Percentiles rank a stretch among this genome's conserved stretches.
phyloP scores from a whole-genome alignment of 2,888 invertebrate genomes.

The Rotaria sp. region DNA sequence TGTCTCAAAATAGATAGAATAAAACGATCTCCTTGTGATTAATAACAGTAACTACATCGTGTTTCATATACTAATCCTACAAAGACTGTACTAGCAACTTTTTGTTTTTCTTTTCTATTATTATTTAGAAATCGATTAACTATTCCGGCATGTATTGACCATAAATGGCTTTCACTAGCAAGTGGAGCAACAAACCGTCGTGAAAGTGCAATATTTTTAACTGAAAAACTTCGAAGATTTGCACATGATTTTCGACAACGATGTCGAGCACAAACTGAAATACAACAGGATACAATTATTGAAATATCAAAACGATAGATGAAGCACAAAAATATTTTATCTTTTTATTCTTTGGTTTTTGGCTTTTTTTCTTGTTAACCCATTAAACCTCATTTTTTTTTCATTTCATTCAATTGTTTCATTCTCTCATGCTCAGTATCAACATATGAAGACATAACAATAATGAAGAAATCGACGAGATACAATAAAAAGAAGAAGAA shows the following conservation, averaged over 20 bases:
- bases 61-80: too few relatives aligned
- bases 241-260: slow-evolving; percentile 36
- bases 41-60: too few relatives aligned
- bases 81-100: neutral
- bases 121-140: slow-evolving; percentile 76
- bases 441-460: too few relatives aligned
- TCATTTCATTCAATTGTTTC: neutral
- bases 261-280: neutral
- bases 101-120: slow-evolving; percentile 41
- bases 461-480: neutral
- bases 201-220: slow-evolving; percentile 35
- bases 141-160: slow-evolving; percentile 86
- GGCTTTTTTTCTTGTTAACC: neutral
- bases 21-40: too few relatives aligned
- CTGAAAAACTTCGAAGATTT: slow-evolving; percentile 40
- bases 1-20: too few relatives aligned
- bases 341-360: neutral
- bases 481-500: neutral
- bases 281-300: slow-evolving; percentile 21
- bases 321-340: neutral
- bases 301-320: slow-evolving; percentile 29
- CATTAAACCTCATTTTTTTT: neutral
- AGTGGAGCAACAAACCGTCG: neutral
- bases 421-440: neutral
- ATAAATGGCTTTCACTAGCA: slow-evolving; percentile 84